Percentiles rank a stretch among this genome's conserved stretches.
Conservation (phyloP, 2,888 invertebrate genomes). For the Cephus runcator region DNA sequence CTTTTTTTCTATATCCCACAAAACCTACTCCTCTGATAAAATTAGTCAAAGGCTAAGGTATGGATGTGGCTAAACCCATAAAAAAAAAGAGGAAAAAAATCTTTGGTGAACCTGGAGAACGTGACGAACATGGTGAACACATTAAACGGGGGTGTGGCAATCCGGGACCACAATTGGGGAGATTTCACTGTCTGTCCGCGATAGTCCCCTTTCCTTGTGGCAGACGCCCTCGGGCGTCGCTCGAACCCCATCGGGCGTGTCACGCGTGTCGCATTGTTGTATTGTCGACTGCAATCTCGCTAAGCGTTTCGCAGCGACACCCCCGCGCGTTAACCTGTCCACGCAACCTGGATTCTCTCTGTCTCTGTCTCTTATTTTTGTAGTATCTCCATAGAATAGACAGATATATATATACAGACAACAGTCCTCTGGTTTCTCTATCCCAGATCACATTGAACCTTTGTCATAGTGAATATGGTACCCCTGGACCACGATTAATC, state of each 20-base stretch:
- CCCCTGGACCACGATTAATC: neutral
- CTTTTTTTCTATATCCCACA: neutral
- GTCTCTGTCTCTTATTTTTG: neutral
- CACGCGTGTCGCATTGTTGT: conserved; percentile 63
- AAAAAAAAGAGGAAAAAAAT: neutral
- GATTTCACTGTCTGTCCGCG: conserved; percentile 59
- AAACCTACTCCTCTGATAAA: neutral
- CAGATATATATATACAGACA: neutral
- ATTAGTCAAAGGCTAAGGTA: neutral
- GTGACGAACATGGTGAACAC: neutral
- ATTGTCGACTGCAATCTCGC: conserved; percentile 65
- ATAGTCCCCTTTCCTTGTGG: conserved; percentile 13
- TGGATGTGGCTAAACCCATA: neutral
- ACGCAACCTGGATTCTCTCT: neutral
- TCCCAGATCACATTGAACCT: neutral
- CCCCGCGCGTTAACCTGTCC: conserved; percentile 25
- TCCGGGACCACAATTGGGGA: conserved; percentile 63
- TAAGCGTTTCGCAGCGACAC: conserved; percentile 62
- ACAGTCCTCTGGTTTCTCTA: neutral
- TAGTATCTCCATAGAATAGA: neutral
- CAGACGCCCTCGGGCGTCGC: conserved; percentile 24
- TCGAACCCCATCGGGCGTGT: conserved; percentile 61
- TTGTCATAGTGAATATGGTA: neutral
- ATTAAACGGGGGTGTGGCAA: conserved; percentile 53
- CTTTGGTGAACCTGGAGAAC: neutral